Conservation (phyloP, 2,113 vertebrate species). For the Limnothrissa miodon region DNA sequence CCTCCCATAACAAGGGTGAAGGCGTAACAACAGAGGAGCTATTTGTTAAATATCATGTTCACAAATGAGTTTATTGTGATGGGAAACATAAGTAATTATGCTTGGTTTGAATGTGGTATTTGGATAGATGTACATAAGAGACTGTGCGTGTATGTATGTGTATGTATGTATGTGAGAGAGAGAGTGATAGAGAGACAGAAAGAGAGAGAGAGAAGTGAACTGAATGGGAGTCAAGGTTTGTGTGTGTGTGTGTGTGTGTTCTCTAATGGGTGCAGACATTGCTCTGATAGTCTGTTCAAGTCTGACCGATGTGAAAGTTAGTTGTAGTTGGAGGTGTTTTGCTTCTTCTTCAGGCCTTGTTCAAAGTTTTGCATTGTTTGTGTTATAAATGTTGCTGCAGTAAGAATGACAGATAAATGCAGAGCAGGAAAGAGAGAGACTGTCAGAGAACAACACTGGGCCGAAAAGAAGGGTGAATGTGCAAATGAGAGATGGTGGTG, state of each 20-base stretch:
- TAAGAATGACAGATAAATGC: too few species aligned
- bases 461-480: too few species aligned
- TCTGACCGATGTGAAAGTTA: not conserved
- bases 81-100: not conserved
- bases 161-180: not conserved
- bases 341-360: too few species aligned
- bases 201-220: not conserved
- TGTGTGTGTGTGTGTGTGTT: conserved; percentile 18
- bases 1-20: not conserved
- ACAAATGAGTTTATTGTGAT: conserved; percentile 3
- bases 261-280: not conserved
- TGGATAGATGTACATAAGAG: not conserved
- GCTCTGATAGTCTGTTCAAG: not conserved
- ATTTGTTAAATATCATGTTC: not conserved
- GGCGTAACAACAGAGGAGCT: not conserved
- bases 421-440: too few species aligned
- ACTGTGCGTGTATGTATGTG: not conserved
- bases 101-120: not conserved
- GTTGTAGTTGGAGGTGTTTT: not conserved
- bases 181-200: not conserved
- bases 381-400: too few species aligned
- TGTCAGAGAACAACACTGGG: too few species aligned
- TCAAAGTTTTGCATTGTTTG: too few species aligned
- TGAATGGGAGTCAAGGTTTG: not conserved
- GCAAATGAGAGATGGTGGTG: too few species aligned